Conservation (phyloP, 2,888 invertebrate genomes). For the Amphipyra tragopoginis region DNA sequence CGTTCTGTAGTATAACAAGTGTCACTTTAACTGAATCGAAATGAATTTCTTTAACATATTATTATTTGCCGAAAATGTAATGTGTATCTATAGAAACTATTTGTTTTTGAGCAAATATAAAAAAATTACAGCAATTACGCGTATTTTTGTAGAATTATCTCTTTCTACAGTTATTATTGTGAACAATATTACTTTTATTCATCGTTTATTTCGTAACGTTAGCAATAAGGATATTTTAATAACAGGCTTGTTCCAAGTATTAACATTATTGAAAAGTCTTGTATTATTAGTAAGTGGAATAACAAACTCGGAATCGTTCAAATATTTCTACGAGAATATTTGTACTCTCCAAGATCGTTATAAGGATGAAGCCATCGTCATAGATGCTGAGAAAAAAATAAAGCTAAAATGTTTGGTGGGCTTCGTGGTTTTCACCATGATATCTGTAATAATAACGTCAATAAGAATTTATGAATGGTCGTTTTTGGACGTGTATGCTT, state of each 20-base stretch:
- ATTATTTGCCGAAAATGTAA: slow-evolving; percentile 7
- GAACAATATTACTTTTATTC: neutral
- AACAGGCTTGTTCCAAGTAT: neutral
- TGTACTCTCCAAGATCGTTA: neutral
- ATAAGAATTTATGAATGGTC: neutral
- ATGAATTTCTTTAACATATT: slow-evolving; percentile 6
- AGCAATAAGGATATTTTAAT: neutral
- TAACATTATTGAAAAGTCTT: neutral
- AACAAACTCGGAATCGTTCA: neutral
- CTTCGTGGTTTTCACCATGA: neutral
- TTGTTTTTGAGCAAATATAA: neutral
- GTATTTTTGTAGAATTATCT: neutral
- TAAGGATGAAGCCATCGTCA: neutral
- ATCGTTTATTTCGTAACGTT: neutral
- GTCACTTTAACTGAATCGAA: neutral
- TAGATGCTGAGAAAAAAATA: slow-evolving; percentile 1
- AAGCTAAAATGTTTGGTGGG: neutral
- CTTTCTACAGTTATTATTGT: neutral
- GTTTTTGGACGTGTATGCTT: neutral
- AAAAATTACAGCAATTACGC: neutral
- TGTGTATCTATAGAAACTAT: slow-evolving; percentile 19
- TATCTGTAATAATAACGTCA: neutral
- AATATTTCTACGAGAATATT: neutral
- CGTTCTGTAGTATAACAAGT: too few species aligned
- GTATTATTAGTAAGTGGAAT: neutral